Conservation (phyloP, 2,797 vertebrate genomes). For the Pangasius sanitwongsei region DNA sequence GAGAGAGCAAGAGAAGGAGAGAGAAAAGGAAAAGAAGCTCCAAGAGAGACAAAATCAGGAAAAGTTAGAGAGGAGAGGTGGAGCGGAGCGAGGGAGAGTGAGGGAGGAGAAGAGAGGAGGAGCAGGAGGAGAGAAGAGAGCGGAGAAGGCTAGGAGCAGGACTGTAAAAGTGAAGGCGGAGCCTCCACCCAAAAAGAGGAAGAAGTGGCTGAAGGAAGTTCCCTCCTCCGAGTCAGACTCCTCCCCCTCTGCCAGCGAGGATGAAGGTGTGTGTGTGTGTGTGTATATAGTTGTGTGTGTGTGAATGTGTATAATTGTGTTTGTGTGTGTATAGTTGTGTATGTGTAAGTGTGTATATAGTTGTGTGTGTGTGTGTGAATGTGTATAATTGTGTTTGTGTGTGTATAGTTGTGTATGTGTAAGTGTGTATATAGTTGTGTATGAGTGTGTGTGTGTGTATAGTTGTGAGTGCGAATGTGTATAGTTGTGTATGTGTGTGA, state of each 20-base stretch:
- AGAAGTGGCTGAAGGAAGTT: slow-evolving; percentile 86
- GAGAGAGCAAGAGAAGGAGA: slow-evolving; percentile 48
- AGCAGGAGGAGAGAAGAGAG: slow-evolving; percentile 64
- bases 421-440: too few relatives aligned
- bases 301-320: background rate
- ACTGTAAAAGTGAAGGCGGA: slow-evolving; percentile 70
- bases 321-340: too few relatives aligned
- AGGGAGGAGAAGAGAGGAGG: slow-evolving; percentile 62
- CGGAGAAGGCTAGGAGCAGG: slow-evolving; percentile 61
- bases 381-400: slow-evolving; percentile 52
- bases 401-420: background rate
- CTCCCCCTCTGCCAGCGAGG: slow-evolving; percentile 79
- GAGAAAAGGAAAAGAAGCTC: slow-evolving; percentile 56
- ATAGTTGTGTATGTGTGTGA: too few relatives aligned
- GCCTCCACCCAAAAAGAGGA: slow-evolving; percentile 81
- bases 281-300: slow-evolving; percentile 8
- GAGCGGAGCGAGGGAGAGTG: slow-evolving; percentile 57
- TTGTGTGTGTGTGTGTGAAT: too few relatives aligned
- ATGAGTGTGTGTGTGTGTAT: background rate
- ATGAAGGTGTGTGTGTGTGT: slow-evolving; percentile 68
- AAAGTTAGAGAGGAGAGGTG: slow-evolving; percentile 55
- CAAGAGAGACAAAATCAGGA: slow-evolving; percentile 52
- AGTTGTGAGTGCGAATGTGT: too few relatives aligned
- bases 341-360: background rate
- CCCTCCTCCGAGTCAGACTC: slow-evolving; percentile 82